Conservation (phyloP, 1,140 invertebrate genomes). For the Reticulitermes speratus region DNA sequence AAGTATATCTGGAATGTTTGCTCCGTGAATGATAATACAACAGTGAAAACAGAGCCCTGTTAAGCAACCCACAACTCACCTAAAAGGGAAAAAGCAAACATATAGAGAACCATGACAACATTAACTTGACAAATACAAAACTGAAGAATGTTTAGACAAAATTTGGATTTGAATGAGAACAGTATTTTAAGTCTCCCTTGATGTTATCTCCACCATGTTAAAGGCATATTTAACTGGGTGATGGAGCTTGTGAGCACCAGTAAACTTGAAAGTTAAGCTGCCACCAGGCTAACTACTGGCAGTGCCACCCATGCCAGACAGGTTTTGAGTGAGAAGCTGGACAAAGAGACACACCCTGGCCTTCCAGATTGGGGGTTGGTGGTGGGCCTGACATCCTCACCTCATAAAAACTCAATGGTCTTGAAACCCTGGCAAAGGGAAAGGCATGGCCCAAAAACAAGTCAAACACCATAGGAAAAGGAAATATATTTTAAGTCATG, state of each 20-base stretch:
- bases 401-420: too few relatives aligned
- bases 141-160: background rate
- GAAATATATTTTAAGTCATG: too few relatives aligned
- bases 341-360: too few relatives aligned
- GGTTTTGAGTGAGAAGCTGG: too few relatives aligned
- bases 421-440: too few relatives aligned
- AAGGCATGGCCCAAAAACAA: too few relatives aligned
- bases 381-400: too few relatives aligned
- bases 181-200: too few relatives aligned
- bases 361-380: too few relatives aligned
- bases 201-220: too few relatives aligned
- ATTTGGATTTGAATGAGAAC: background rate
- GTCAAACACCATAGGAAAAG: too few relatives aligned
- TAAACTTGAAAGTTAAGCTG: background rate
- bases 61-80: constrained; percentile 36
- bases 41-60: constrained; percentile 50
- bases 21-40: constrained; percentile 55
- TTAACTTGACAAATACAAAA: background rate
- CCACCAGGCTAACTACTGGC: background rate
- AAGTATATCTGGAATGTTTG: constrained; percentile 42
- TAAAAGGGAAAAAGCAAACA: background rate
- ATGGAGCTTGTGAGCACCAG: constrained; percentile 13
- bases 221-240: background rate
- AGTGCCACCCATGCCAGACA: too few relatives aligned
- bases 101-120: background rate